Evolutionary conservation across 2,888 invertebrate genomes (phyloP), one percentile per base, ranked within the genome.

Genomic region (Vesta saturnalis): DNA sequence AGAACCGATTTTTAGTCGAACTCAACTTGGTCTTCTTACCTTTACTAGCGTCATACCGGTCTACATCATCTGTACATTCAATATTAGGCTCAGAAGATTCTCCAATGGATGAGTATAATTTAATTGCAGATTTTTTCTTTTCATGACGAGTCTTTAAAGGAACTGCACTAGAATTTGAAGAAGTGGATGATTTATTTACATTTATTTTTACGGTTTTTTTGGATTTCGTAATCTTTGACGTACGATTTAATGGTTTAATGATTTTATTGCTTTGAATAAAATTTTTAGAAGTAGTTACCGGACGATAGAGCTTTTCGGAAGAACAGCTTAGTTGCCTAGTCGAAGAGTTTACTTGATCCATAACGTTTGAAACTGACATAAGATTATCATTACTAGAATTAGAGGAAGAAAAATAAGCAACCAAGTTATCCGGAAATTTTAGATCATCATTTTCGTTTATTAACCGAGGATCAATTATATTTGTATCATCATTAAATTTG

Each of bases 391-490:
- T 70, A 12, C 76, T 77, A n/a, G 78, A 78, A 19, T 74, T 75
- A 1, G 81, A 79, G 8, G 81, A 81, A 35, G 72, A 76, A 56
- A 78, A 74, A 60, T 79, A 78, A 10, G 72, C 61, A 64, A 74
- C 70, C 22, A 80, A 70, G 73, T 80, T 73, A 46, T 82, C 82
- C 12, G 83, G 83, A 58, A 91, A 88, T 15, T 90, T 87, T 58
- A 91, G 84, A 83, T 91, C 91, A 81, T 91, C 91, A 80, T 89
- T 89, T 83, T 89, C 89, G 81, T 92, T 91, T 66, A 91, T 91
- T 66, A 91, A 85, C 75, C 86, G 84, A 22, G 88, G 88, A 79
- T 89, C 89, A 69, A 89, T 88, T 19, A 85, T 84, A 23, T 76
- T 76, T 62, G 77, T 72, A 55, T 83, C 83, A 46, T 83, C 82